Conservation (phyloP, 2,888 invertebrate genomes). For the Pyrrhosoma nymphula region DNA sequence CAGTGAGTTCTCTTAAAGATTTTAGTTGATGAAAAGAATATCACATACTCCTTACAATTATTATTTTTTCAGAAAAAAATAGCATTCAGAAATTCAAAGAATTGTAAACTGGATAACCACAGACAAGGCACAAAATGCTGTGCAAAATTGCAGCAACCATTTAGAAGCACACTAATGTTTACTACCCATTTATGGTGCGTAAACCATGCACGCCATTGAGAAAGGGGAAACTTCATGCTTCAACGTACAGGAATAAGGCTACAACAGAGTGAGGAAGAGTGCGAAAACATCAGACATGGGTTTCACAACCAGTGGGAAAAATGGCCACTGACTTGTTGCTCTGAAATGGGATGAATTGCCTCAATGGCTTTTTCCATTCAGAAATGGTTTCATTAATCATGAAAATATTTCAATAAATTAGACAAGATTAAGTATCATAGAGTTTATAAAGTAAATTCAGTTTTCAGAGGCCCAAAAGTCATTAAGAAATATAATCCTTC, state of each 20-base stretch:
- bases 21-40: not conserved
- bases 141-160: not conserved
- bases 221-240: not conserved
- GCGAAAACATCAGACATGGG: not conserved
- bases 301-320: not conserved
- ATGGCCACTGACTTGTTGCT: not conserved
- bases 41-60: not conserved
- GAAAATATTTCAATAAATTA: not conserved
- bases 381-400: too few relatives aligned
- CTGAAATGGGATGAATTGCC: too few relatives aligned
- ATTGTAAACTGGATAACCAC: not conserved
- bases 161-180: not conserved
- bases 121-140: conserved; percentile 26
- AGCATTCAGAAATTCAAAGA: not conserved
- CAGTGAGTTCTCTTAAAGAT: not conserved
- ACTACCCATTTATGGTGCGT: not conserved
- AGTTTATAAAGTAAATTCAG: too few relatives aligned
- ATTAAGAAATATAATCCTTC: too few relatives aligned
- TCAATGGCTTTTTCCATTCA: too few relatives aligned
- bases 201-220: not conserved
- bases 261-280: not conserved
- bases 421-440: not conserved
- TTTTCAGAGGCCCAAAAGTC: too few relatives aligned
- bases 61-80: not conserved
- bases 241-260: not conserved